Evolutionary conservation across 2,797 vertebrate species (phyloP), one percentile per base, ranked within the genome.

Genomic region (Semotilus atromaculatus): DNA sequence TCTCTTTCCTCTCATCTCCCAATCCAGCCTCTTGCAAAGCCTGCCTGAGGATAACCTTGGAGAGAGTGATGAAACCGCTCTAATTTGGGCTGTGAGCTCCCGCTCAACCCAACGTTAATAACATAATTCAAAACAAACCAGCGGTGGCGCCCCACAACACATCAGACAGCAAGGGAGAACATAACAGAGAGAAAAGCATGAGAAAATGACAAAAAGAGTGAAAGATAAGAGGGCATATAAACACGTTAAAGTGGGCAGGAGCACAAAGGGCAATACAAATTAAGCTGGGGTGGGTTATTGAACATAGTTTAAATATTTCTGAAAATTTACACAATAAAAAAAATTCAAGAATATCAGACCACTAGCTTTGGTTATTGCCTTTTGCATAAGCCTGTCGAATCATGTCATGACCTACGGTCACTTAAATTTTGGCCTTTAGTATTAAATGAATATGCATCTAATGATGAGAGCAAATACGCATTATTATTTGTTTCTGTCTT

Each of bases 41-140:
- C 88, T 88, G 92, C 94, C 93, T 92, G 89, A 29, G 94, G 94
- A 93, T 91, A 96, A 93, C 92, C 93, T 94, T 91, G 92, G 88
- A 83, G 86, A 88, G 86, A 91, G 93, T 92, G 94, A 94, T 95
- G 92, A 95, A 95, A 93, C 88, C 81, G 90, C 91, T 90, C 87
- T 92, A 89, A 92, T 93, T 91, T 91, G 83, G 85, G 90, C 91
- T 90, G 87, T 88, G 81, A 86, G 77, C 84, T 86, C 89, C 88
- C 87, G 89, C 91, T 92, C 80, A 92, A 92, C 88, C 51, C 53
- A 74, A 78, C 74, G 11, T 58, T 84, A 71, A 70, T 67, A 71
- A 66, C 51, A 64, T 86, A 86, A 85, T 87, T 82, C 82, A 83
- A 88, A 88, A 81, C 86, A 85, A 86, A 89, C 68, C 40, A 85